phyloP scores from a whole-genome alignment of 2,888 invertebrate species.

The Troilus luridus region DNA sequence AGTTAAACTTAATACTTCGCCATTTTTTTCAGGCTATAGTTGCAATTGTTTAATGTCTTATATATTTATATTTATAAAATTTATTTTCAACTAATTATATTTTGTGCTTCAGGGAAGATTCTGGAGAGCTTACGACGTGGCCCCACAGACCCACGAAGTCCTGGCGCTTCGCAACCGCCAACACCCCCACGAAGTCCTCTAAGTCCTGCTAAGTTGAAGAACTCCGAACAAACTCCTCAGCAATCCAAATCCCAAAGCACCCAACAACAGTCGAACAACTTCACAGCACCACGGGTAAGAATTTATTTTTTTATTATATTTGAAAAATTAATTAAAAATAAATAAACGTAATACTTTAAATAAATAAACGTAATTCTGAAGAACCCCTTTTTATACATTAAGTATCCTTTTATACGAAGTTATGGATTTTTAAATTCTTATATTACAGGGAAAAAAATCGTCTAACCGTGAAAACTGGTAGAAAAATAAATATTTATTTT shows the following conservation, averaged over 20 bases:
- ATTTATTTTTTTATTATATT: neutral
- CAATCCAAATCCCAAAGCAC: slow-evolving; percentile 33
- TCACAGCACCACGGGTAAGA: slow-evolving; percentile 60
- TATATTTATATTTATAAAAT: neutral
- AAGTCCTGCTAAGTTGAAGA: slow-evolving; percentile 58
- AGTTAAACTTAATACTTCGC: neutral
- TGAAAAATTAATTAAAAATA: neutral
- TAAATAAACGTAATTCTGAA: too few species aligned
- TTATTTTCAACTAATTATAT: too few species aligned
- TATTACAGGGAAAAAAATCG: neutral
- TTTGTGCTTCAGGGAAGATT: slow-evolving; percentile 70
- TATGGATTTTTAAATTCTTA: neutral
- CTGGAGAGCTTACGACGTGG: slow-evolving; percentile 68
- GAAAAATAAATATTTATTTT: neutral
- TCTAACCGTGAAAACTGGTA: neutral
- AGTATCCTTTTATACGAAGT: neutral
- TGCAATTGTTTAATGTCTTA: neutral
- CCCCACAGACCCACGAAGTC: slow-evolving; percentile 62
- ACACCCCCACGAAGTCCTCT: slow-evolving; percentile 66
- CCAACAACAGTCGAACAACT: slow-evolving; percentile 55
- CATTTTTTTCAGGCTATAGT: neutral
- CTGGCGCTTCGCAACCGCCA: slow-evolving; percentile 71
- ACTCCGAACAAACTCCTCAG: slow-evolving; percentile 48
- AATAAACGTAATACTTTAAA: too few species aligned
- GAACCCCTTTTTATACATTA: neutral